Base-by-base conservation (phyloP, 2,113 vertebrate species). In the Lontra canadensis region DNA sequence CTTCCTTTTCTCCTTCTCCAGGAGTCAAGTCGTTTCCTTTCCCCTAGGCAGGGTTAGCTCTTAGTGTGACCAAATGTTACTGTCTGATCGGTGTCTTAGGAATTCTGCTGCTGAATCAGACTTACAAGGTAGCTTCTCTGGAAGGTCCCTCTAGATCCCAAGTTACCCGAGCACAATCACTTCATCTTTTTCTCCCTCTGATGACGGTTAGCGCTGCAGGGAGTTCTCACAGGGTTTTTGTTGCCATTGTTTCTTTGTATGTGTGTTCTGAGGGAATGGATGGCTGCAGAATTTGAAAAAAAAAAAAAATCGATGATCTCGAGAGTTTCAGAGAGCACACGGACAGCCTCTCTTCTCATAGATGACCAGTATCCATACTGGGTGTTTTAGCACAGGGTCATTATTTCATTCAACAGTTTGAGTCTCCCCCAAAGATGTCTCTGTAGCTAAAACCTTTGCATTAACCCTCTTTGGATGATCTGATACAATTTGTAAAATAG, bases 331-430 rank as follows among this genome's bases (percentile, higher is more conserved):
- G 5, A 78, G 20, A 80, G n/a, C 29, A 59, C 34, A n/a, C 29
- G 20, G 7, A 84, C 20, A 78, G 11, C 63, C 17, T 79, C 15
- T 92, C 34, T 83, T 93, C 73, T 95, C 81, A 49, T 1, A 18
- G 29, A 94, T 36, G 29, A 21, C 31, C 52, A 42, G 1, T 90
- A 44, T 57, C 78, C 94, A 87, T 36, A 81, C 84, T 74, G 84
- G 65, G 1, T 73, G 1, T 34, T 83, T 89, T 86, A 96, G 57
- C 84, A 71, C 13, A 74, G 44, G 31, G 29, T 65, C 34, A 0
- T 84, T 63, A 82, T 92, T 96, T 90, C 71, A 67, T 93, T 89
- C 79, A 88, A 61, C 2, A 82, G 87, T 52, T 34, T 76, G 44
- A 67, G 59, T 18, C 44, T 95, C 76, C 42, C n/a, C 42, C 42